A percentile compares a stretch with the other conserved stretches of the same genome.
phyloP scores from a whole-genome alignment of 2,797 vertebrate genomes.

The Psittacula derbiana region DNA sequence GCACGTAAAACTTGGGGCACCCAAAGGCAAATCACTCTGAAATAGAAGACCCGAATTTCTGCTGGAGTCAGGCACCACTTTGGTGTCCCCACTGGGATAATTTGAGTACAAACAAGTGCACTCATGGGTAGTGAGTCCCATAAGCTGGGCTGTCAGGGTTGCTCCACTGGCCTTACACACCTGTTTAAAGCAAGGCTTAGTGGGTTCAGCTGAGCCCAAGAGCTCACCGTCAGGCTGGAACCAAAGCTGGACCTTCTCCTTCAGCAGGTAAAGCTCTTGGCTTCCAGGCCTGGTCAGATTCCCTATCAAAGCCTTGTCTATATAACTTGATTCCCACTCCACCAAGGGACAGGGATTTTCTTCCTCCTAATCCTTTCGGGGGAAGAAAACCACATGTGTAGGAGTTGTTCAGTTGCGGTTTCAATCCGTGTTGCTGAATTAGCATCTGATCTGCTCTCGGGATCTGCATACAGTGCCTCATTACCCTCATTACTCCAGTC shows the following conservation, averaged over 20 bases:
- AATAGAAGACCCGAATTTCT: not conserved
- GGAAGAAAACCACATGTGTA: not conserved
- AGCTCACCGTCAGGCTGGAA: not conserved
- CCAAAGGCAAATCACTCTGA: not conserved
- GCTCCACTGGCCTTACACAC: not conserved
- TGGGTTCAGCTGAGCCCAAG: not conserved
- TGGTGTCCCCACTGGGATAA: not conserved
- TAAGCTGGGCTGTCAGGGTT: not conserved
- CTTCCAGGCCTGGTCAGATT: not conserved
- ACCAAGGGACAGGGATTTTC: not conserved
- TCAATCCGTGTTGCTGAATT: slow-evolving; percentile 28
- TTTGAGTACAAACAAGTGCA: not conserved
- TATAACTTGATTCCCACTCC: not conserved
- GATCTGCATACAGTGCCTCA: slow-evolving; percentile 59
- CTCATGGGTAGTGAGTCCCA: not conserved
- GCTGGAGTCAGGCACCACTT: not conserved
- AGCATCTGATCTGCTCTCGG: slow-evolving; percentile 44
- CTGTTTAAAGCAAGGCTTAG: not conserved
- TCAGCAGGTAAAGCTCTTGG: not conserved
- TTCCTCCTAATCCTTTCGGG: not conserved
- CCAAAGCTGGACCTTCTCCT: not conserved
- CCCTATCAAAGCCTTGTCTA: rapidly evolving
- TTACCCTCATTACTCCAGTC: slow-evolving; percentile 70
- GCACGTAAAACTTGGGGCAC: not conserved
- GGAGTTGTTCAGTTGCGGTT: not conserved